These are phyloP conservation scores for Sandelia bainsii DNA, from an alignment of 2,797 vertebrate genomes.

Conservation along the genomic window DNA sequence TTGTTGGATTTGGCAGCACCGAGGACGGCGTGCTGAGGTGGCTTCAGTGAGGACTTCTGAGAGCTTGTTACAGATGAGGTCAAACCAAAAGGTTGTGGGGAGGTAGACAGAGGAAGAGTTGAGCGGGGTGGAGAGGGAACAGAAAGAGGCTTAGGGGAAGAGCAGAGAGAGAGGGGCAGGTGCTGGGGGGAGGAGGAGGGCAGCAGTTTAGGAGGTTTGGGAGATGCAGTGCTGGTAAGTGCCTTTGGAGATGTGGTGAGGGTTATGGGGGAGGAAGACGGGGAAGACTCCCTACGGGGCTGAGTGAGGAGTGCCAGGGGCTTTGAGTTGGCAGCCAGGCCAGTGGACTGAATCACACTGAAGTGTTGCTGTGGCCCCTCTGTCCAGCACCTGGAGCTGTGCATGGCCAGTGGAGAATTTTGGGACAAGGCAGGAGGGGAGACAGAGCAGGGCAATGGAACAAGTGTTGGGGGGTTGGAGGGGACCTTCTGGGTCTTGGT, in stretches of 20 bases:
- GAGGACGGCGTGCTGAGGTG: slow-evolving; percentile 61
- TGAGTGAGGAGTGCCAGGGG: slow-evolving; percentile 92
- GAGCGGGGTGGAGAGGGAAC: slow-evolving; percentile 92
- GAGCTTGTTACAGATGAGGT: slow-evolving; percentile 78
- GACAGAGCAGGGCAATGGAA: slow-evolving; percentile 86
- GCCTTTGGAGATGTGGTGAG: slow-evolving; percentile 82
- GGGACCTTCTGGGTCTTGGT: slow-evolving; percentile 87
- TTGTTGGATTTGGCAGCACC: slow-evolving; percentile 87
- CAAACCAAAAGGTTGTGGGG: slow-evolving; percentile 86
- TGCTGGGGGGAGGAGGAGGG: slow-evolving; percentile 90
- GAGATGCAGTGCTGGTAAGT: slow-evolving; percentile 87
- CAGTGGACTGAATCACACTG: slow-evolving; percentile 98
- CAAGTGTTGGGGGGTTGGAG: slow-evolving; percentile 88
- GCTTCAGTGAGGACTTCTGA: slow-evolving; percentile 73
- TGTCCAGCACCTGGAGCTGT: slow-evolving; percentile 90
- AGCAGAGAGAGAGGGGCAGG: slow-evolving; percentile 85
- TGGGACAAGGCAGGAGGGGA: slow-evolving; percentile 91
- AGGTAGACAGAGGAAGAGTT: slow-evolving; percentile 90
- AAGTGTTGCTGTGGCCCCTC: slow-evolving; percentile 93
- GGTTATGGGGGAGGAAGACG: slow-evolving; percentile 90
- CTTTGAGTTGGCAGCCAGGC: slow-evolving; percentile 91
- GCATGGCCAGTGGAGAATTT: slow-evolving; percentile 90
- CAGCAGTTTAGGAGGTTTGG: slow-evolving; percentile 86
- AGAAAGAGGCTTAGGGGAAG: slow-evolving; percentile 92
- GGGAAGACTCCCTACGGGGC: slow-evolving; percentile 89